A percentile compares a stretch with the other conserved stretches of the same genome.
Conservation (phyloP, 2,113 vertebrate genomes). For the Alethe diademata region DNA sequence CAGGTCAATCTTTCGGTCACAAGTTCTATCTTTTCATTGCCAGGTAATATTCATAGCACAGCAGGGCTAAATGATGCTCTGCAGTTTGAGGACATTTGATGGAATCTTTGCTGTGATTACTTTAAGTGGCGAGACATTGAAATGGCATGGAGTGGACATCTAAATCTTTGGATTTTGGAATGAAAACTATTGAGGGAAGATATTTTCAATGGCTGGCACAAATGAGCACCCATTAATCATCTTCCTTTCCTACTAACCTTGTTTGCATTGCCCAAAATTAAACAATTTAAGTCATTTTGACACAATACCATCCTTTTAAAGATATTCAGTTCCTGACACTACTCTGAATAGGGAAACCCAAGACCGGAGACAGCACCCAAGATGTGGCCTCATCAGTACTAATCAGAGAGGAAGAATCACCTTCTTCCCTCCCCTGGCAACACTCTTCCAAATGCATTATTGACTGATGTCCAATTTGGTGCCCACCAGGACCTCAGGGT, state of each 20-base stretch:
- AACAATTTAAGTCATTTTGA: neutral
- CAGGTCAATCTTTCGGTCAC: conserved; percentile 6
- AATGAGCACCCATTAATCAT: neutral
- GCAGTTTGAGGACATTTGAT: conserved; percentile 13
- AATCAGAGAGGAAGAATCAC: neutral
- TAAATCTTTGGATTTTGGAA: conserved; percentile 13
- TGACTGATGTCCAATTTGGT: neutral
- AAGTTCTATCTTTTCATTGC: conserved; percentile 27
- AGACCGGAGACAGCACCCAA: neutral
- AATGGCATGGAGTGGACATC: neutral
- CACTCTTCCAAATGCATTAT: neutral
- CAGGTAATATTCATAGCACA: conserved; percentile 41
- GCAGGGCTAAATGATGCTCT: conserved; percentile 24
- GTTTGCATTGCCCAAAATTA: neutral
- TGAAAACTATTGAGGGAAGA: neutral
- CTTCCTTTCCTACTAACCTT: neutral
- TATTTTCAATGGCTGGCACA: neutral
- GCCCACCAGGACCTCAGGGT: neutral
- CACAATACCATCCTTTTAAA: neutral
- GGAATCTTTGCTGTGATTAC: conserved; percentile 3
- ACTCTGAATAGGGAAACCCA: neutral
- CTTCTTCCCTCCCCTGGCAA: neutral
- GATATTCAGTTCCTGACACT: neutral
- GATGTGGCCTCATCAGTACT: neutral
- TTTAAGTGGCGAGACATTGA: conserved; percentile 20